Conservation (phyloP, 2,888 invertebrate genomes). For the Macroteleia sp. region DNA sequence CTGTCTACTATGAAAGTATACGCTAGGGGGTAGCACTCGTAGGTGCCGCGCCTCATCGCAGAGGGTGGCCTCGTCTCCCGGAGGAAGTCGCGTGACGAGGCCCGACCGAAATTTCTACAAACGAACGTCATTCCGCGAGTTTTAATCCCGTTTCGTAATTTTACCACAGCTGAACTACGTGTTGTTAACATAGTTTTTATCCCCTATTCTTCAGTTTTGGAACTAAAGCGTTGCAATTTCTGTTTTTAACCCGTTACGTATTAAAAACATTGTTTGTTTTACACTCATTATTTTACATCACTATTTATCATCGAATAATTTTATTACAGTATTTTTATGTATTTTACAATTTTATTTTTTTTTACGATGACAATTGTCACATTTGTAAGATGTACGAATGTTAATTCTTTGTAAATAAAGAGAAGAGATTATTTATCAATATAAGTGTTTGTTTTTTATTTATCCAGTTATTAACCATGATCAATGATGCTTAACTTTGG, state of each 20-base stretch:
- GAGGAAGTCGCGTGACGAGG: neutral
- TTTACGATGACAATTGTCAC: neutral
- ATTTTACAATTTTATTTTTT: constrained; percentile 1
- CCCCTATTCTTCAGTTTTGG: too few relatives aligned
- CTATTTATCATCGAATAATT: too few relatives aligned
- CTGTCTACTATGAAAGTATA: constrained; percentile 40
- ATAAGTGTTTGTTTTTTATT: too few relatives aligned
- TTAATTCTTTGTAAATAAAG: constrained; percentile 41
- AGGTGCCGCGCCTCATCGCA: constrained; percentile 6
- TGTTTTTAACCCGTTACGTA: too few relatives aligned
- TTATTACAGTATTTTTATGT: neutral
- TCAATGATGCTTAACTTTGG: too few relatives aligned
- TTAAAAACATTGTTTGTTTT: too few relatives aligned
- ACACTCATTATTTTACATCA: too few relatives aligned
- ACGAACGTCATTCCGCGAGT: neutral
- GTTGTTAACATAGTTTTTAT: too few relatives aligned
- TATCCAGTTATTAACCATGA: too few relatives aligned
- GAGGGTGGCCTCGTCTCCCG: constrained; percentile 13
- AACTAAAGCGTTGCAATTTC: too few relatives aligned
- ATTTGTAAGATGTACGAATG: constrained; percentile 14
- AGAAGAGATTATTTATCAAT: constrained; percentile 36
- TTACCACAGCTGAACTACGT: too few relatives aligned
- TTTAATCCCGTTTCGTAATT: constrained; percentile 16
- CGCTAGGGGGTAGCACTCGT: constrained; percentile 25
- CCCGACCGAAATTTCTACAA: neutral